Base-by-base conservation (phyloP, 2,113 vertebrate species). In the Alectura lathami region DNA sequence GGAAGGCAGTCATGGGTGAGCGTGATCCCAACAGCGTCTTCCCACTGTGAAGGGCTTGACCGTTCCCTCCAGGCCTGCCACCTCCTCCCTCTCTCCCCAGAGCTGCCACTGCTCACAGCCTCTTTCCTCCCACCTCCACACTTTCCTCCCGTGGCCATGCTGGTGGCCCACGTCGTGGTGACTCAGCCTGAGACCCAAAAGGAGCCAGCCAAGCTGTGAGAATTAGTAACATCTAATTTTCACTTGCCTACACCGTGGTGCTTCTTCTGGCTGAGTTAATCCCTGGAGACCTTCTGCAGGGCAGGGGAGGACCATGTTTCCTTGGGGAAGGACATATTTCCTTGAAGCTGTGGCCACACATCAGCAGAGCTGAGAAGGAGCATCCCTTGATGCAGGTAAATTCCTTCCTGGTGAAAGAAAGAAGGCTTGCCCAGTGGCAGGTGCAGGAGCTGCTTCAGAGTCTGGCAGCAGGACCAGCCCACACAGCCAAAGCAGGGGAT, bases 221-320 rank as follows among this genome's bases (percentile, higher is more conserved):
- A 94, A 83, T 89, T 96, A 92, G 91, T 63, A 96, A 94, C 89
- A 91, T 92, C 93, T 94, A 73, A 89, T 95, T 96, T 96, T 91
- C 91, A 84, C 43, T 86, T 95, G 89, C 89, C 86, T 95, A 91
- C 83, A 93, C 23, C 59, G 83, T 93, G 72, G 50, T 4, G 21
- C 32, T 91, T 6, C 86, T 91, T 67, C 42, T 82, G 81, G 22
- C 80, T 82, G 64, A 38, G 26, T 17, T 86, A 60, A 78, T 67
- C 12, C 2, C 56, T 81, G 83, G 68, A 91, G 47, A 78, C 64
- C 47, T 83, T 56, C 69, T 92, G 83, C 45, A 43, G 60, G n/a
- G 34, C 13, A 1, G 4, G 27, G 21, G 32, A 83, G 42, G 18
- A 80, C n/a, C 60, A 53, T 9, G 26, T 53, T 53, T 29, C 27